Evolutionary conservation across 2,888 invertebrate genomes (phyloP), one percentile per base, ranked within the genome.

Genomic region (Drosophila helvetica): DNA sequence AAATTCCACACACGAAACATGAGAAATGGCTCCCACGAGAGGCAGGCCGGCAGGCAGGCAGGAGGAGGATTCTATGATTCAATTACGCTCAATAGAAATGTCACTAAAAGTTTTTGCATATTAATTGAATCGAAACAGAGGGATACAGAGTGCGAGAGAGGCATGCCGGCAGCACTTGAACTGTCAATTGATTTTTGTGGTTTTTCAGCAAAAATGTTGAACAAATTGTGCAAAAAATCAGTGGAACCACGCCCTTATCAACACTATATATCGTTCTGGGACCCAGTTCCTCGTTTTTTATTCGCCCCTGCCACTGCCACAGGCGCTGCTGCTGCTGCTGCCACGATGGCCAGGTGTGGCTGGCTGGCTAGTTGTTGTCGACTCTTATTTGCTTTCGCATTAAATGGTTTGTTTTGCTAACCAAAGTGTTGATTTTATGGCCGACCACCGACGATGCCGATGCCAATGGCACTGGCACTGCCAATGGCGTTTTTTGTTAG

Each of bases 141-240:
- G 54, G 25, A 60, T 2, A 22, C 22, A 4, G 0, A 22, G 48
- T 38, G 33, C 5, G 55, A 51, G 61, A 58, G 48, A 43, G 38
- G 27, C n/a, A 27, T 52, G 54, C 53, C 70, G 66, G 65, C 67
- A 75, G 59, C 74, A 72, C 80, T 75, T 78, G 79, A 84, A 88
- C 81, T 82, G 90, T 77, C 89, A 90, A 90, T 90, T 90, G 90
- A 90, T 90, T 90, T 88, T 78, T 90, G 90, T 64, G 90, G 89
- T 90, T 80, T 69, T 86, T 75, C 64, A 77, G 77, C 88, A 88
- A 88, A 86, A 86, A 86, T 86, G 83, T 89, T 85, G 60, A 51
- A 88, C 89, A 86, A 88, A 86, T 84, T 71, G 71, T 69, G 75
- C 67, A 61, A 4, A 64, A 56, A 50, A 59, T 19, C 57, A 30